These are phyloP conservation scores for Rhynchophorus ferrugineus DNA, from an alignment of 1,140 invertebrate species.

Conservation along the genomic window DNA sequence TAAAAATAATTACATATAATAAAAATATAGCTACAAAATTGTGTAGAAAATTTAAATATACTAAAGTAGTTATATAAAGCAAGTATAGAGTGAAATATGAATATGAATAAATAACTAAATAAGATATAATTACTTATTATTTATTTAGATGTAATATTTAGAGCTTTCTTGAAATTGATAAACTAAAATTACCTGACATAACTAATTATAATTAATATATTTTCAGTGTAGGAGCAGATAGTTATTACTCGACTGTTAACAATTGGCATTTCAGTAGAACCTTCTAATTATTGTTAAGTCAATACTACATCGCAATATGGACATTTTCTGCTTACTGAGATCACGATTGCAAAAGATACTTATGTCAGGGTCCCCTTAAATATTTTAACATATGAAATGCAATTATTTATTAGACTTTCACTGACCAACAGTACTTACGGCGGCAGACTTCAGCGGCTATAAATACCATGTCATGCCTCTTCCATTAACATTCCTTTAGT, in stretches of 20 bases:
- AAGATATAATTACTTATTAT: too few species aligned
- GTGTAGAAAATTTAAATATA: too few species aligned
- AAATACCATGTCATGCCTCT: conserved; percentile 1
- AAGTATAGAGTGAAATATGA: too few species aligned
- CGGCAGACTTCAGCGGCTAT: conserved; percentile 1
- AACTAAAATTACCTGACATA: background rate
- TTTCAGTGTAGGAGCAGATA: background rate
- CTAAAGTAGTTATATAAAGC: too few species aligned
- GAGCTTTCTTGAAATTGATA: too few species aligned
- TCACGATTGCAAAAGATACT: background rate
- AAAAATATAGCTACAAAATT: too few species aligned
- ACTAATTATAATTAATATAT: background rate
- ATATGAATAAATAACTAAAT: too few species aligned
- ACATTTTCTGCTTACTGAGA: background rate
- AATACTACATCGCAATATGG: background rate
- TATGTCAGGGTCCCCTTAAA: background rate
- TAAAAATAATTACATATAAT: too few species aligned
- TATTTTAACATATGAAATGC: conserved; percentile 7
- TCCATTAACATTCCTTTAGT: too few species aligned
- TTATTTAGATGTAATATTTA: too few species aligned
- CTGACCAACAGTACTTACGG: conserved; percentile 5
- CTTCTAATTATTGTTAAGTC: background rate
- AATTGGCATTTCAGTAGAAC: background rate
- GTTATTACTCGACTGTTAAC: background rate
- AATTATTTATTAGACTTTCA: conserved; percentile 19